Base-by-base conservation (phyloP, 2,113 vertebrate genomes). In the Ciconia maguari region DNA sequence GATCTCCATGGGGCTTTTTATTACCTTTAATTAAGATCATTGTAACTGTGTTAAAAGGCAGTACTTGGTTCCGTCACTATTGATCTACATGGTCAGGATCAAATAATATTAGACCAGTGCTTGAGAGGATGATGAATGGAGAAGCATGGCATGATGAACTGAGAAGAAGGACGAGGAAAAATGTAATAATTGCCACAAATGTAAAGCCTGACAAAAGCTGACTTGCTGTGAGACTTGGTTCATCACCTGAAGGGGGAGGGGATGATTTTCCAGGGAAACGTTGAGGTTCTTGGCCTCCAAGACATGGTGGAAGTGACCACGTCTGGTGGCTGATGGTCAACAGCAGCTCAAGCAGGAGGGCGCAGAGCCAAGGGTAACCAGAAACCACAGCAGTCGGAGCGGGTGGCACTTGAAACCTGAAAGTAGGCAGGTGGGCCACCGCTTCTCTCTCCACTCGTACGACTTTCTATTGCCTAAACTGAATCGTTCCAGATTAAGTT, bases 251-350 rank as follows among this genome's bases (percentile, higher is more conserved):
- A 83, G 11, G 3, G 26, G 30, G 6, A 69, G 7, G 11, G 29
- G 13, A 34, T 61, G 15, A 66, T 24, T 60, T 89, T 41, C 19
- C 16, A 51, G 24, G 30, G 7, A 60, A 68, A 42, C 0, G 0
- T 27, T 19, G 10, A 62, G 16, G 48, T 46, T 83, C 61, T 76
- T 83, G 48, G n/a, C 30, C 22, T 71, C 9, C 52, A 84, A 38
- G 16, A 46, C 7, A 10, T 55, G n/a, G 27, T 0, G 1, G n/a
- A 82, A 69, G 6, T 0, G 0, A 65, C 34, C 18, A 13, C 4
- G 4, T 71, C 34, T 84, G 61, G 42, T 58, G 44, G 44, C 48
- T 51, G 29, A 32, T 64, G 36, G 54, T 78, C 22, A 83, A 57
- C 5, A 24, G 44, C 18, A 64, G 13, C 65, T 49, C 3, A 5